These are phyloP conservation scores for Hydrotaea cyrtoneurina DNA, from an alignment of 2,888 invertebrate genomes.

Conservation along the genomic window DNA sequence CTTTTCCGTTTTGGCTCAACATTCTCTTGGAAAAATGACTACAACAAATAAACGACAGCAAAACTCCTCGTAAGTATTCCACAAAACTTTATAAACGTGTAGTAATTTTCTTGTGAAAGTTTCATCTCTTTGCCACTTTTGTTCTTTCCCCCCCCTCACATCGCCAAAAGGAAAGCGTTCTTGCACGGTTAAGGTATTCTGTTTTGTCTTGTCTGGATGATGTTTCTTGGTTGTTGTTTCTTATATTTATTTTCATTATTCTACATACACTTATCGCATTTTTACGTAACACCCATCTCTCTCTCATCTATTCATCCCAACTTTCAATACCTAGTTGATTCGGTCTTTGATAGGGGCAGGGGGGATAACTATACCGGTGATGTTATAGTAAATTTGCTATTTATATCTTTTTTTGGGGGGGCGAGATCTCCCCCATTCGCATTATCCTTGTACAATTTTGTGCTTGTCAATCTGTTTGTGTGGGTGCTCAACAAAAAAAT, in stretches of 20 bases:
- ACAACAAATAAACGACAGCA: too few species aligned
- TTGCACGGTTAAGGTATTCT: background rate
- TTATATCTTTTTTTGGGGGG: background rate
- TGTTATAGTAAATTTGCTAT: background rate
- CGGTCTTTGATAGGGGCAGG: too few species aligned
- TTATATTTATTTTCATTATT: too few species aligned
- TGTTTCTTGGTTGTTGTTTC: background rate
- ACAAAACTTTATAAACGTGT: background rate
- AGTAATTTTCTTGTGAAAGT: background rate
- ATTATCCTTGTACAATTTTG: too few species aligned
- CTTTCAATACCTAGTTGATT: too few species aligned
- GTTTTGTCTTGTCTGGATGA: background rate
- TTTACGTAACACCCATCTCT: too few species aligned
- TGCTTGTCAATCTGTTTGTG: background rate
- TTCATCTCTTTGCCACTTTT: background rate
- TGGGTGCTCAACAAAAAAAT: background rate
- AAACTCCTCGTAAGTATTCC: background rate
- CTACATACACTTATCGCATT: too few species aligned
- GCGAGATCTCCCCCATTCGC: background rate
- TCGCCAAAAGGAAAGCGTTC: background rate
- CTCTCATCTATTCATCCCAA: too few species aligned
- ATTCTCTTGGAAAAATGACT: too few species aligned
- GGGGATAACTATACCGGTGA: background rate
- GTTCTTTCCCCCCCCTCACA: too few species aligned
- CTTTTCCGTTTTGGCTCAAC: too few species aligned